phyloP scores from a whole-genome alignment of 2,113 vertebrate species.

The Grantiella picta region DNA sequence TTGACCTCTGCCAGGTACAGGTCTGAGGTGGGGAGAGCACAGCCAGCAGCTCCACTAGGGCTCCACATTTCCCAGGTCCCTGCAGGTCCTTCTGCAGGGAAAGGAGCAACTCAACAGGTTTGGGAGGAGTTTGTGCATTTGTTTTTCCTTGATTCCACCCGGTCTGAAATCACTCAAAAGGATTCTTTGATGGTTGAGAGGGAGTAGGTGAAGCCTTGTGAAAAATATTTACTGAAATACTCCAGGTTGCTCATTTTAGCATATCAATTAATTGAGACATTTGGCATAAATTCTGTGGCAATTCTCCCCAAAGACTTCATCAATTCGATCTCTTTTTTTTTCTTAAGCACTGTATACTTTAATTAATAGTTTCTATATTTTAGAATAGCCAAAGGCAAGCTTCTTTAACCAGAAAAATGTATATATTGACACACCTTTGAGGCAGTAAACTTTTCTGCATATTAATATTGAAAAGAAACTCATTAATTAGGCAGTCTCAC shows the following conservation, averaged over 20 bases:
- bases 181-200: background rate
- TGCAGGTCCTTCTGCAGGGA: background rate
- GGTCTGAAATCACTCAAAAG: background rate
- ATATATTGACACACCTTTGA: slow-evolving; percentile 75
- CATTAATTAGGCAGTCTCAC: slow-evolving; percentile 69
- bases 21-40: background rate
- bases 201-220: background rate
- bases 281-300: slow-evolving; percentile 59
- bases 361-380: slow-evolving; percentile 73
- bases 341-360: slow-evolving; percentile 48
- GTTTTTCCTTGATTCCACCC: background rate
- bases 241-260: slow-evolving; percentile 35
- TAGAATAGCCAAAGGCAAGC: slow-evolving; percentile 61
- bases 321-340: background rate
- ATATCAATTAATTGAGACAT: slow-evolving; percentile 54
- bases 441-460: slow-evolving; percentile 72
- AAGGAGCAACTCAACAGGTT: background rate
- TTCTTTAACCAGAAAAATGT: slow-evolving; percentile 66
- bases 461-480: slow-evolving; percentile 72
- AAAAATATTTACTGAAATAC: slow-evolving; percentile 42
- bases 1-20: background rate
- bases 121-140: background rate
- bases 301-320: slow-evolving; percentile 58
- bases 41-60: accelerated
- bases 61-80: accelerated